Conservation (phyloP, 2,113 vertebrate species). For the Myrmophylax atrothorax region DNA sequence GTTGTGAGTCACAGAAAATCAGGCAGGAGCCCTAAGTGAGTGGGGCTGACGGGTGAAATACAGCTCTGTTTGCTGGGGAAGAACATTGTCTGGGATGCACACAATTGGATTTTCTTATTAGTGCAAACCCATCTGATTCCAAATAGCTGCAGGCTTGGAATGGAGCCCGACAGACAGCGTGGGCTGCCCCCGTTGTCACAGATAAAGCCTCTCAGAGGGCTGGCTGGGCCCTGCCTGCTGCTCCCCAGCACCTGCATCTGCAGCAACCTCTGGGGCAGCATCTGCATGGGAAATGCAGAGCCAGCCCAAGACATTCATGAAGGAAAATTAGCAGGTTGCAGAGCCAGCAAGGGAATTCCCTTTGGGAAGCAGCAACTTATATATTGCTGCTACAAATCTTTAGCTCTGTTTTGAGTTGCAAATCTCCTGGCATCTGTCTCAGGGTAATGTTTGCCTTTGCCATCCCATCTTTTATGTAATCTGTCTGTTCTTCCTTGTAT, state of each 20-base stretch:
- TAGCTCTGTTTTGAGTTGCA: neutral
- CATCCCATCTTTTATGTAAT: neutral
- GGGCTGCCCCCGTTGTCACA: neutral
- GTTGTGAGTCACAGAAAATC: constrained; percentile 23
- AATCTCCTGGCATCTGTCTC: neutral
- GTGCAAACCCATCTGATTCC: neutral
- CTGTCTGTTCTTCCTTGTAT: neutral
- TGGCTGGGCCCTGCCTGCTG: neutral
- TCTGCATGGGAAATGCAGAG: neutral
- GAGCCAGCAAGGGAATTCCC: neutral
- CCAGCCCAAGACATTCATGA: neutral
- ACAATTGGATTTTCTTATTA: constrained; percentile 21
- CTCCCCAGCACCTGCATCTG: neutral
- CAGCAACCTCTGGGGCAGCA: fast-evolving
- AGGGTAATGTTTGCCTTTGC: neutral
- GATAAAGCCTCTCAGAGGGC: neutral
- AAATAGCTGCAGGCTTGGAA: constrained; percentile 27
- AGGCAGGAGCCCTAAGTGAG: neutral
- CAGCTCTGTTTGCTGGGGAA: neutral
- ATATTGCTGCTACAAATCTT: neutral
- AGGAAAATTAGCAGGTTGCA: neutral
- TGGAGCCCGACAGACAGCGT: neutral
- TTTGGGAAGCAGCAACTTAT: neutral
- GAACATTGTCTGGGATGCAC: neutral
- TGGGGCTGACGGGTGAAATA: neutral